Conservation (phyloP, 2,797 vertebrate species). For the Lemur catta region DNA sequence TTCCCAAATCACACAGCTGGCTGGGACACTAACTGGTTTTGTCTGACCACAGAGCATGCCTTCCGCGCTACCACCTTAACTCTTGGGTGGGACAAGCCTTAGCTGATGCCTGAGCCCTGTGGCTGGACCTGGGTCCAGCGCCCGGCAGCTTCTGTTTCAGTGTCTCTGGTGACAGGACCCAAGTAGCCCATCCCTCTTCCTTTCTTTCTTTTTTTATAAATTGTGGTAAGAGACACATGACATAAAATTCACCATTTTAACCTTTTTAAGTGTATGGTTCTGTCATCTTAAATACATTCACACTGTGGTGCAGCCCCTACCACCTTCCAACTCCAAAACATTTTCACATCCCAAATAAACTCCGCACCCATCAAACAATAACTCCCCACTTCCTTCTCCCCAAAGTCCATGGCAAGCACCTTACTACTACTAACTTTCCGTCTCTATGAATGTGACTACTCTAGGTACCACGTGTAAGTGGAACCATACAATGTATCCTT, state of each 20-base stretch:
- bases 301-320: fast-evolving
- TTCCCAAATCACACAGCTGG: background rate
- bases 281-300: background rate
- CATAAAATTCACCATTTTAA: background rate
- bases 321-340: background rate
- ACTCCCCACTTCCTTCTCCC: background rate
- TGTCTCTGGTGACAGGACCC: background rate
- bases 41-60: background rate
- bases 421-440: background rate
- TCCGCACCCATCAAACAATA: background rate
- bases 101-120: too few relatives aligned
- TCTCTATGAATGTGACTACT: background rate
- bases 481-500: background rate
- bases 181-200: background rate
- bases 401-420: too few relatives aligned
- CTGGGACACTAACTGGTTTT: too few relatives aligned
- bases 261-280: background rate
- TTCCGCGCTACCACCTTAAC: fast-evolving
- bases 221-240: background rate
- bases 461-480: too few relatives aligned
- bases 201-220: background rate
- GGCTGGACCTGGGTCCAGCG: background rate
- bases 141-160: too few relatives aligned
- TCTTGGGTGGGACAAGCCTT: fast-evolving
- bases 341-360: background rate